Percentiles rank a stretch among this genome's conserved stretches.
These are phyloP conservation scores for Caloenas nicobarica DNA, from an alignment of 2,113 vertebrate species.

Conservation along the genomic window DNA sequence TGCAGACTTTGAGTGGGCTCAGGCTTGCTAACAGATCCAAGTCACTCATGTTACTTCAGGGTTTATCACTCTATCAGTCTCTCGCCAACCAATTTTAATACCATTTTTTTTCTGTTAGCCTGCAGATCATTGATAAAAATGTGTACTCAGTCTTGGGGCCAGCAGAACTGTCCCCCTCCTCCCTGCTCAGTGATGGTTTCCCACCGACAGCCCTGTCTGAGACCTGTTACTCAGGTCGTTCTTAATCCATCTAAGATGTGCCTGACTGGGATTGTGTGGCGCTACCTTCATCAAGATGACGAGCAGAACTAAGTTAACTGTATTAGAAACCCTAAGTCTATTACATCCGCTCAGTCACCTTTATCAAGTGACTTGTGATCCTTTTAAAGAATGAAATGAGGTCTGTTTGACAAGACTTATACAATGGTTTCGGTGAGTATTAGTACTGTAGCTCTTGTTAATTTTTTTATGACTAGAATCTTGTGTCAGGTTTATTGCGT, in stretches of 20 bases:
- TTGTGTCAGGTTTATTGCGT: not conserved
- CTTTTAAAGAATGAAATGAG: constrained; percentile 4
- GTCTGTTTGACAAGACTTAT: not conserved
- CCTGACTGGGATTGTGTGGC: not conserved
- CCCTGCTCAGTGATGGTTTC: not conserved
- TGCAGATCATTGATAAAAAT: not conserved
- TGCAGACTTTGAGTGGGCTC: not conserved
- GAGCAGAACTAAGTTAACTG: not conserved
- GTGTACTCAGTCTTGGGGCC: not conserved
- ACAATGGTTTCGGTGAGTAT: not conserved
- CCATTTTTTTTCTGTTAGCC: not conserved
- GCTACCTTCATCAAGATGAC: not conserved
- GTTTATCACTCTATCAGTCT: not conserved
- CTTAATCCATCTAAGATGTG: not conserved
- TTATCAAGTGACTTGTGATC: not conserved
- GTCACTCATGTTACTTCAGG: not conserved
- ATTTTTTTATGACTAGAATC: not conserved
- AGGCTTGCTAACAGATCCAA: not conserved
- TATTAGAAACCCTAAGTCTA: not conserved
- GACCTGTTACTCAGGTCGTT: not conserved
- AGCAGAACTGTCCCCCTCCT: not conserved
- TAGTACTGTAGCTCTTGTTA: not conserved
- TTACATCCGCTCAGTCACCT: not conserved
- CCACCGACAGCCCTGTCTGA: not conserved
- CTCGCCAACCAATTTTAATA: not conserved